Conservation (phyloP, 2,797 vertebrate species). For the Xenopus petersii region DNA sequence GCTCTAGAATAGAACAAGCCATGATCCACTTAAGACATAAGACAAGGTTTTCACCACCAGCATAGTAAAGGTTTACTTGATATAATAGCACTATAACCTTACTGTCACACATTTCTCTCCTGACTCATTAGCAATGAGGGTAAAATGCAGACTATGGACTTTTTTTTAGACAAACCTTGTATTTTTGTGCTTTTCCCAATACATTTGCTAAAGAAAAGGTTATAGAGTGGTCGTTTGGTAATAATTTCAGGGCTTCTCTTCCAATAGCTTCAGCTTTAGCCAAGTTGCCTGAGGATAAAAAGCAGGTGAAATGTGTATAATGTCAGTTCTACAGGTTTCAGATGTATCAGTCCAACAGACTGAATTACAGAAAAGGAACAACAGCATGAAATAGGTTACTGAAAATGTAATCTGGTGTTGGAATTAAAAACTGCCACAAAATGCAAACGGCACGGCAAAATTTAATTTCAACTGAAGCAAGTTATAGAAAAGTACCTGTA, state of each 20-base stretch:
- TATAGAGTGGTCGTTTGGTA: conserved; percentile 93
- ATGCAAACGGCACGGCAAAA: not conserved
- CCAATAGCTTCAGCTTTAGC: conserved; percentile 94
- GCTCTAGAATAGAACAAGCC: not conserved
- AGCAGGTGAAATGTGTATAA: not conserved
- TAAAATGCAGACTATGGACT: not conserved
- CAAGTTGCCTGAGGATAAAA: conserved; percentile 79
- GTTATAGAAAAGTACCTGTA: conserved; percentile 72
- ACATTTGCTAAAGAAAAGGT: conserved; percentile 98
- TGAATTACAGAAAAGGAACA: not conserved
- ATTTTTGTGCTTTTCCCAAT: conserved; percentile 93
- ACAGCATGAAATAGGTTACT: not conserved
- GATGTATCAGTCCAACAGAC: not conserved
- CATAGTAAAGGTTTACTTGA: too few relatives aligned
- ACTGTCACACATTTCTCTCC: not conserved
- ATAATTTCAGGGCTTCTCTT: conserved; percentile 88
- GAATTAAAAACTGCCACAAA: not conserved
- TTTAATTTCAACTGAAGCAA: not conserved
- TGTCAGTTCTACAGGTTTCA: not conserved
- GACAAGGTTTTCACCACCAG: too few relatives aligned
- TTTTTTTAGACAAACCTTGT: conserved; percentile 73
- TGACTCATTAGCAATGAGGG: not conserved
- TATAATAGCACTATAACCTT: too few relatives aligned
- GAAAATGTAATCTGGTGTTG: not conserved
- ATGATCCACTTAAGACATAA: not conserved